Base-by-base conservation (phyloP, 2,888 invertebrate species). In the Malthinus flaveolus region DNA sequence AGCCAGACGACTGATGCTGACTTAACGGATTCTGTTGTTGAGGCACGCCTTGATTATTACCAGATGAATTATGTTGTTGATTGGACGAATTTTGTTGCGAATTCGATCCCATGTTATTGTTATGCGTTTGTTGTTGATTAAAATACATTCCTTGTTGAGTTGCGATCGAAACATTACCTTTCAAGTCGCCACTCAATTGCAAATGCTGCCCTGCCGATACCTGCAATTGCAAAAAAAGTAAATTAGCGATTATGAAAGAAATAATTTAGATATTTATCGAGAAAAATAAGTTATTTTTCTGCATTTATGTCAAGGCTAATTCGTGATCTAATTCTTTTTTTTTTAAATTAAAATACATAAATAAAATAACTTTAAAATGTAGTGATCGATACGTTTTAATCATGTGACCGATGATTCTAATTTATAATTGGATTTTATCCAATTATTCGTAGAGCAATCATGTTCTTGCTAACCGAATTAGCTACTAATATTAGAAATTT, bases 191-290 rank as follows among this genome's bases (percentile, higher is more conserved):
- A 70, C 86, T 87, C 68, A 91, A 83, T 78, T 90, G 88, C 83
- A 92, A 86, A 74, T 91, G 92, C 78, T 94, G 94, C 32, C 92
- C 93, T 68, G 92, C 90, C 1, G 91, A 91, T 68, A 93, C 92
- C 92, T 93, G 77, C 23, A 71, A 70, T 58, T 32, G 10, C 9
- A 32, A 49, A 15, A 23, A 8, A 54, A 8, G 33, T 11, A 46
- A 23, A 23, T 23, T 23, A 23, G 23, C 5, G 23, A 3, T 23
- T 23, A 5, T 23, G 23, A 23, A n/a, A 23, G 5, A 23, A 23
- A 23, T 11, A 12, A 11, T 35, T 4, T 5, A 35, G 3, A 7
- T 35, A 35, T 2, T 11, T 11, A 11, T 11, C 12, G 12, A 42
- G 3, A 10, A 11, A 35, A 35, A 35, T 10, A 10, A 23, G 23